These are phyloP conservation scores for Asobara japonica DNA, from an alignment of 1,140 invertebrate species.

Conservation along the genomic window DNA sequence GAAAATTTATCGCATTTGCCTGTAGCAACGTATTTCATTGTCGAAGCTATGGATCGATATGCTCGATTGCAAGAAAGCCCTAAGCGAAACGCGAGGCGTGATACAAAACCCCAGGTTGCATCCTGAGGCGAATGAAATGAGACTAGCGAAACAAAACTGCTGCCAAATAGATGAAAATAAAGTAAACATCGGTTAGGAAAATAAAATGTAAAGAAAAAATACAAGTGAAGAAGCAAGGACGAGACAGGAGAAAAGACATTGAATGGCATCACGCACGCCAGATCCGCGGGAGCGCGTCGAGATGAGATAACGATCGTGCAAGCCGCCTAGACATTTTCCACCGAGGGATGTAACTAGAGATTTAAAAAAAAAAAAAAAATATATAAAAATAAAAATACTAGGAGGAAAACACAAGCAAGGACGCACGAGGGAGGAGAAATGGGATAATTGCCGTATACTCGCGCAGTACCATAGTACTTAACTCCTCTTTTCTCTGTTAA, in stretches of 20 bases:
- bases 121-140: background rate
- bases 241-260: slow-evolving; percentile 9
- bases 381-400: background rate
- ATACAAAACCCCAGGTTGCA: background rate
- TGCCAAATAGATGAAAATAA: background rate
- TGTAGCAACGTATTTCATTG: slow-evolving; percentile 30
- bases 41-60: slow-evolving; percentile 30
- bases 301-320: slow-evolving; percentile 21
- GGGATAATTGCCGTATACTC: slow-evolving; percentile 53
- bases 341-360: background rate
- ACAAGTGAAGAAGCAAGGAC: background rate
- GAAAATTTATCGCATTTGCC: slow-evolving; percentile 30
- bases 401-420: slow-evolving; percentile 4
- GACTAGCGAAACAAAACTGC: background rate
- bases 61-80: background rate
- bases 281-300: slow-evolving; percentile 12
- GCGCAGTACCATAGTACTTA: slow-evolving; percentile 8
- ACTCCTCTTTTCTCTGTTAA: slow-evolving; percentile 47
- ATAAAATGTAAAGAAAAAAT: background rate
- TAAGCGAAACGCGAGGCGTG: slow-evolving; percentile 6
- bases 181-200: background rate
- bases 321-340: slow-evolving; percentile 17
- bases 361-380: background rate
- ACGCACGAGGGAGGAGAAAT: slow-evolving; percentile 28
- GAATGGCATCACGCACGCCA: slow-evolving; percentile 15